Conservation (phyloP, 2,888 invertebrate genomes). For the Drosophila barbarae region DNA sequence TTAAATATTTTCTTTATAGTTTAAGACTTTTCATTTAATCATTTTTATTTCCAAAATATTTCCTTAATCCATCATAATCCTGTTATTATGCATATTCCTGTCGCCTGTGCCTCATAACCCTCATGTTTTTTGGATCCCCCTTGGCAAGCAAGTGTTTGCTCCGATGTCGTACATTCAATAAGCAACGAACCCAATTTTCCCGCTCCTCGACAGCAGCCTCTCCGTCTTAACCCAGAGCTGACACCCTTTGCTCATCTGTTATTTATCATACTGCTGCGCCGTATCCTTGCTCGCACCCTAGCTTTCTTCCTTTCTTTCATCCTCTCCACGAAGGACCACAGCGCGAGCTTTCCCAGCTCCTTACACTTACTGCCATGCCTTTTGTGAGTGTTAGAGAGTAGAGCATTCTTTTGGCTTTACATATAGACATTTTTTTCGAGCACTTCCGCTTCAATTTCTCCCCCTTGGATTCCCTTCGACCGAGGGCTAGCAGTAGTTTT, state of each 20-base stretch:
- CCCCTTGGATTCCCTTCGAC: slow-evolving; percentile 22
- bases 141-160: slow-evolving; percentile 45
- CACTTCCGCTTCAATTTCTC: slow-evolving; percentile 49
- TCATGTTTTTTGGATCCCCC: slow-evolving; percentile 9
- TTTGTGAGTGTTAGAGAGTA: slow-evolving; percentile 35
- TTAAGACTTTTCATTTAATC: no score
- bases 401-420: slow-evolving; percentile 29
- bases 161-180: slow-evolving; percentile 59
- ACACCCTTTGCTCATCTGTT: slow-evolving; percentile 70
- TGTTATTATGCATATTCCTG: slow-evolving; percentile 13
- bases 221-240: slow-evolving; percentile 29
- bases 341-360: slow-evolving; percentile 24
- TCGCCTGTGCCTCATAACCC: slow-evolving; percentile 36
- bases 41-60: neutral
- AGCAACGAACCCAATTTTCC: slow-evolving; percentile 48
- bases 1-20: neutral
- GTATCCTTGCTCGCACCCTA: slow-evolving; percentile 24
- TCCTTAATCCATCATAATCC: fast-evolving
- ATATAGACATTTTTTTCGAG: slow-evolving; percentile 25
- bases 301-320: slow-evolving; percentile 1
- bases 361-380: slow-evolving; percentile 40
- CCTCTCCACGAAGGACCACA: slow-evolving; percentile 1
- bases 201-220: slow-evolving; percentile 13
- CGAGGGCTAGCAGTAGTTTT: slow-evolving; percentile 24
- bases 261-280: slow-evolving; percentile 61